phyloP scores from a whole-genome alignment of 2,113 vertebrate species.

The Strigops habroptila region DNA sequence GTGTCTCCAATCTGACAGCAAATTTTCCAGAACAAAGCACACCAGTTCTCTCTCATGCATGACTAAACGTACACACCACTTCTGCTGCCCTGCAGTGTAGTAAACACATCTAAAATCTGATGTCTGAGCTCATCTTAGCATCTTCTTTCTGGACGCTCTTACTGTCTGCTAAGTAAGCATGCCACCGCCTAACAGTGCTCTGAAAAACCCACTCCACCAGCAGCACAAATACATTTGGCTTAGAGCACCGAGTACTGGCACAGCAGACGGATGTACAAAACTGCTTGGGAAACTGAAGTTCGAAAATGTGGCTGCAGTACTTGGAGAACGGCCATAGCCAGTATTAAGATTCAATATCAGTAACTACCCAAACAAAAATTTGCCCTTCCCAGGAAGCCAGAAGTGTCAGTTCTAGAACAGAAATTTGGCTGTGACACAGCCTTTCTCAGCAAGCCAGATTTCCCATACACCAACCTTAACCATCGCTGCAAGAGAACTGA shows the following conservation, averaged over 20 bases:
- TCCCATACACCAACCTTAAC: background rate
- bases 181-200: background rate
- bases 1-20: background rate
- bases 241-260: background rate
- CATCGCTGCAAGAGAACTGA: rapidly evolving
- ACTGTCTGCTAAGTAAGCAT: background rate
- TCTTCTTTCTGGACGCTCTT: background rate
- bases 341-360: background rate
- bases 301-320: background rate
- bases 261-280: background rate
- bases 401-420: background rate
- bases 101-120: background rate
- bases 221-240: background rate
- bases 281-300: background rate
- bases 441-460: background rate
- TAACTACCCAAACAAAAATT: background rate
- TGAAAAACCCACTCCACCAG: background rate
- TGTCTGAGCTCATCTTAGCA: background rate
- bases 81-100: background rate
- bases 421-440: background rate
- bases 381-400: background rate
- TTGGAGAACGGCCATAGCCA: background rate
- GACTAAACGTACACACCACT: background rate
- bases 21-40: background rate
- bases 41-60: background rate